Evolutionary conservation across 1,140 invertebrate genomes (phyloP), one percentile per base, ranked within the genome.

Genomic region (Lepidostoma basale): DNA sequence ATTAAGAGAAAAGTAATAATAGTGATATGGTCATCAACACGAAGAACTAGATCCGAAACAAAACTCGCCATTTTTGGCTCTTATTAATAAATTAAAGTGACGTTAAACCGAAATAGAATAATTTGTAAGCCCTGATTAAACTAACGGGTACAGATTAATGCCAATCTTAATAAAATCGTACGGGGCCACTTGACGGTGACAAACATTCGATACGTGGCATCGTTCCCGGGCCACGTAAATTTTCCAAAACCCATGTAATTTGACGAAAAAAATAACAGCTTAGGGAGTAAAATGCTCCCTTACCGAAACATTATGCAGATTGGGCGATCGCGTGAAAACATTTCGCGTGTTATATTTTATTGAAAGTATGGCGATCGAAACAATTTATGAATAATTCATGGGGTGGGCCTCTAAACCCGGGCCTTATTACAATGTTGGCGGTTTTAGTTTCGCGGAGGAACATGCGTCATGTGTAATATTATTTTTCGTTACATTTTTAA

Each of bases 261-360:
- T 36, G 10, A 1, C 33, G 5, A 36, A 36, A 36, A n/a, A 36
- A 36, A 36, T 36, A 40, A 42, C 30, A 40, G 9, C 18, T 9
- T 40, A n/a, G n/a, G n/a, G 33, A 39, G 58, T 16, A 62, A 42
- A 63, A 56, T 20, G 20, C 30, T 58, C 39, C 18, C 16, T 22
- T 42, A 54, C 52, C 26, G 25, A 33, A 63, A 71, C 66, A 63
- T 71, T 71, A 71, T 71, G 69, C 52, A 71, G 64, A 71, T 71
- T 71, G 64, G 63, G 30, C 64, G 64, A 67, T 71, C 63, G 69
- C 69, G 69, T 71, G 69, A 71, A 67, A 63, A 67, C 36, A 67
- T 71, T n/a, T 71, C 60, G 64, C 59, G 56, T 66, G 56, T 36
- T 30, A 42, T 70, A 49, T 64, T 66, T 62, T 66, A 66, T 66